Evolutionary conservation across 2,888 invertebrate genomes (phyloP).

Genomic region (Gibbula magus): DNA sequence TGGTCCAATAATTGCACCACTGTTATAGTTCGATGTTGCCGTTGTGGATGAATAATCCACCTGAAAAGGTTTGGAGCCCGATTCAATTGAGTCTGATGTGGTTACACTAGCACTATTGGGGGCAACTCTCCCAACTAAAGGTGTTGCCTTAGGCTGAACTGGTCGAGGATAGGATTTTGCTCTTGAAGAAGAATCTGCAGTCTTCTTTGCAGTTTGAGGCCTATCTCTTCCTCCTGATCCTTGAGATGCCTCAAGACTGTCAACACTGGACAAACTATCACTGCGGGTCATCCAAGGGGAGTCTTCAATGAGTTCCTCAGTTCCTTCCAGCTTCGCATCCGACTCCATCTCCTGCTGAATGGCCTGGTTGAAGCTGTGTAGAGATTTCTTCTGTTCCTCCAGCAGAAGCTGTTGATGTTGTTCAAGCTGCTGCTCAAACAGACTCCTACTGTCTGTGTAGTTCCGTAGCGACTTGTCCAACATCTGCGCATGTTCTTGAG

Average conservation of each 20-base stretch:
- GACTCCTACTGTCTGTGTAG: constrained; percentile 62
- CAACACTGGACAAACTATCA: constrained; percentile 63
- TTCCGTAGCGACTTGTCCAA: constrained; percentile 66
- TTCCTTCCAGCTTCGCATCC: constrained; percentile 45
- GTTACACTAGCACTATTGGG: background rate
- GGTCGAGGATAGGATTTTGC: background rate
- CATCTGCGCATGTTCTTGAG: constrained; percentile 48
- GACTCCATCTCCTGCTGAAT: constrained; percentile 63
- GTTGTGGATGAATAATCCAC: background rate
- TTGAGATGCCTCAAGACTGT: constrained; percentile 60
- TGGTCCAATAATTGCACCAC: background rate
- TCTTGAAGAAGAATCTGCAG: background rate
- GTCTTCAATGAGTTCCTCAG: constrained; percentile 31
- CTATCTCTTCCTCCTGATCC: background rate
- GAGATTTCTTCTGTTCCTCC: constrained; percentile 65
- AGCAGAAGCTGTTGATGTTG: constrained; percentile 65
- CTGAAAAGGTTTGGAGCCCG: background rate
- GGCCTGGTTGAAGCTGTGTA: constrained; percentile 66
- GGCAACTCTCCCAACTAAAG: background rate
- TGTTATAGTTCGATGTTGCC: background rate
- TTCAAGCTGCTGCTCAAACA: constrained; percentile 71
- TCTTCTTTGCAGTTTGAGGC: background rate
- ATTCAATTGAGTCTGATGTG: background rate
- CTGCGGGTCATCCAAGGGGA: constrained; percentile 38
- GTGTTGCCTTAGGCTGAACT: background rate